A percentile compares a stretch with the other conserved stretches of the same genome.
Evolutionary conservation across 2,888 invertebrate genomes (phyloP).

Genomic region (Drosophila infuscata): DNA sequence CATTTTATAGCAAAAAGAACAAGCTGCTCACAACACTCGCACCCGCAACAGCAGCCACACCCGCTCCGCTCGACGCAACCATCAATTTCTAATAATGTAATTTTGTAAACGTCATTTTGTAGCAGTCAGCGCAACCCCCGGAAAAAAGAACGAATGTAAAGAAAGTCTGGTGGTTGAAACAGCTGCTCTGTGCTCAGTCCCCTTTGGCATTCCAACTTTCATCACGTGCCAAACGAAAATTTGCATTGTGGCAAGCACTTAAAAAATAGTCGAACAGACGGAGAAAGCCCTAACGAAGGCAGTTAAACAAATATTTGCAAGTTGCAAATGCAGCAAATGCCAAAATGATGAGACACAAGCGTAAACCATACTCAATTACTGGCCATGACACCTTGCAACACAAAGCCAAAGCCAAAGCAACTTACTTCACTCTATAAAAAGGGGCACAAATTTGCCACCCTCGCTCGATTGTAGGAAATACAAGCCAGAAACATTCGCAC

Average conservation of each 20-base stretch:
- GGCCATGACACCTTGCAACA: conserved; percentile 76
- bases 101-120: conserved; percentile 78
- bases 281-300: conserved; percentile 64
- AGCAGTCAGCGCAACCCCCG: conserved; percentile 39
- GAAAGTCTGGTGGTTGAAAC: conserved; percentile 49
- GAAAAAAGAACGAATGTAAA: background rate
- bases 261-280: conserved; percentile 17
- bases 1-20: conserved; percentile 43
- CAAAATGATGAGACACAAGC: conserved; percentile 70
- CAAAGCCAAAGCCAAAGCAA: conserved; percentile 56
- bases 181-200: conserved; percentile 31
- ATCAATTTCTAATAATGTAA: conserved; percentile 82
- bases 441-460: conserved; percentile 37
- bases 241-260: conserved; percentile 55
- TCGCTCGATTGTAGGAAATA: conserved; percentile 57
- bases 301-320: conserved; percentile 75
- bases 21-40: conserved; percentile 40
- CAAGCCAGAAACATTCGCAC: conserved; percentile 73
- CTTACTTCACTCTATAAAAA: background rate
- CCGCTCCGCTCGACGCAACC: conserved; percentile 46
- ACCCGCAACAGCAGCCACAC: background rate
- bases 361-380: conserved; percentile 75
- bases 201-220: conserved; percentile 35
- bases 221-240: conserved; percentile 69
- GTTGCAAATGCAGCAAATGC: conserved; percentile 64